Percentiles rank a stretch among this genome's conserved stretches.
Conservation (phyloP, 92 coral and sea anemone species). For the Epizoanthus scotinus region DNA sequence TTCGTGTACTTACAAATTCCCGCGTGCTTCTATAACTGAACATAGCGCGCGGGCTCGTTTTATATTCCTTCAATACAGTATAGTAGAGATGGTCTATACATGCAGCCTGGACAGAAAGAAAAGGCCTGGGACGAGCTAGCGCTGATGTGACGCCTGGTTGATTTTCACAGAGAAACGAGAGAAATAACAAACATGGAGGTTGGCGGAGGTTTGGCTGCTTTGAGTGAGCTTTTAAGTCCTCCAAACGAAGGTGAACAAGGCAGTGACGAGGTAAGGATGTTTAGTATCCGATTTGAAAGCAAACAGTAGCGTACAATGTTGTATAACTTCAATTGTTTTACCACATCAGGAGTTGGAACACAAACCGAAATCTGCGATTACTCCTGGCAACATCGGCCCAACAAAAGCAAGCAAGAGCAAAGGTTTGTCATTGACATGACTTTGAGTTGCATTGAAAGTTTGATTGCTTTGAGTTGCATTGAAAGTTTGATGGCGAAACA, state of each 20-base stretch:
- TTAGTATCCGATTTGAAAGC: not conserved
- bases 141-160: not conserved
- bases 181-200: slow-evolving; percentile 9
- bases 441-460: no score
- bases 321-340: not conserved
- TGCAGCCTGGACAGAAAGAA: no score
- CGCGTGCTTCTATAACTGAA: no score
- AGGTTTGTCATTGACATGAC: slow-evolving; percentile 16
- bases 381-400: slow-evolving; percentile 88
- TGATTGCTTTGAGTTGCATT: no score
- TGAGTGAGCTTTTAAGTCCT: slow-evolving; percentile 78
- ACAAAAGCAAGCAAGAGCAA: slow-evolving; percentile 45
- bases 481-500: not conserved
- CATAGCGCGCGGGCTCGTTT: no score
- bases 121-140: slow-evolving; percentile 1
- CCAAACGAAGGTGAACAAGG: slow-evolving; percentile 54
- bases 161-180: not conserved
- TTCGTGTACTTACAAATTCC: no score
- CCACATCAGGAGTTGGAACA: slow-evolving; percentile 43
- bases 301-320: not conserved
- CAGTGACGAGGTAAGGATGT: slow-evolving; percentile 65
- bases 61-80: no score
- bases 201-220: slow-evolving; percentile 36
- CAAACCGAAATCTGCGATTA: slow-evolving; percentile 36
- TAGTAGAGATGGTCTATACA: no score